Conservation (phyloP, 2,797 vertebrate genomes). For the Saguinus oedipus region DNA sequence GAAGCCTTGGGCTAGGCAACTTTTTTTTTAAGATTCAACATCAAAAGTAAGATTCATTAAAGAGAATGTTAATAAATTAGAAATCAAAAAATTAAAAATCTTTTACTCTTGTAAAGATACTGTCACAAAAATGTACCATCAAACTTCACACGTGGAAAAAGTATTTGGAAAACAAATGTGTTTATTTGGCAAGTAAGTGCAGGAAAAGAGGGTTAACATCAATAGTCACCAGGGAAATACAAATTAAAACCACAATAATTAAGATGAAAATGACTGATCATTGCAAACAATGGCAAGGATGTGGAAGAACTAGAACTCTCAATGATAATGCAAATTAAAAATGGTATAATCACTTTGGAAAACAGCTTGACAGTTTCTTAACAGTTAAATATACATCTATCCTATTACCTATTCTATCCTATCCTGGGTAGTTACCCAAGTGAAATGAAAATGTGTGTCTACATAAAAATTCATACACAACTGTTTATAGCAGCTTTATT, state of each 20-base stretch:
- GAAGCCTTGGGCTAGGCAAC: background rate
- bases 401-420: too few relatives aligned
- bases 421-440: background rate
- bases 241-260: background rate
- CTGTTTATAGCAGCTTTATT: background rate
- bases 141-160: background rate
- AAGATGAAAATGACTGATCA: background rate
- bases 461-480: background rate
- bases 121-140: background rate
- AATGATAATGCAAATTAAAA: background rate
- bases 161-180: background rate
- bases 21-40: background rate
- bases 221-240: background rate
- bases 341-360: background rate
- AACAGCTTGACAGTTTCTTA: background rate
- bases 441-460: background rate
- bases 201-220: background rate
- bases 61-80: background rate
- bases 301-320: background rate
- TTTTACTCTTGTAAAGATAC: background rate
- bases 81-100: background rate
- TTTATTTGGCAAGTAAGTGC: background rate
- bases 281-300: background rate
- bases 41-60: background rate
- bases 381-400: background rate